Conservation (phyloP, 2,888 invertebrate genomes). For the Drosophila picticornis region DNA sequence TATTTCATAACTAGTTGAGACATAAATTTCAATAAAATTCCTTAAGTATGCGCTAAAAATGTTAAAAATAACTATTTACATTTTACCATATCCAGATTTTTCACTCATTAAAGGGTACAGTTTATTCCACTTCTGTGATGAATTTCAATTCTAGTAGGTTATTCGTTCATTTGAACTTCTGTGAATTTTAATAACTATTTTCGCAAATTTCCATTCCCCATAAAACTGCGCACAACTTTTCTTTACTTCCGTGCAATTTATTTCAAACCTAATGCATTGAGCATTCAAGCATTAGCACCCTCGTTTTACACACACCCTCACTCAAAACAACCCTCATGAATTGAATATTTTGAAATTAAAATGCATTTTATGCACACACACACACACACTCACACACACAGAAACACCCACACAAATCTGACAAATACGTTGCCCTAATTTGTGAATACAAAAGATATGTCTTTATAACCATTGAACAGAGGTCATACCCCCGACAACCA, state of each 20-base stretch:
- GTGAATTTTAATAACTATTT: constrained; percentile 27
- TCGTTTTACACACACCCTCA: constrained; percentile 10
- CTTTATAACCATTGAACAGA: constrained; percentile 53
- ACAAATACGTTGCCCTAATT: constrained; percentile 49
- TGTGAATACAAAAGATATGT: constrained; percentile 54
- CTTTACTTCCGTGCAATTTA: constrained; percentile 61
- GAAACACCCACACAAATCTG: constrained; percentile 12
- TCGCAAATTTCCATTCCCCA: constrained; percentile 6
- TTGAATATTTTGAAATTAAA: constrained; percentile 56
- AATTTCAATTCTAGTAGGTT: neutral
- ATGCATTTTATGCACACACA: constrained; percentile 70
- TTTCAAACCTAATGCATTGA: constrained; percentile 53
- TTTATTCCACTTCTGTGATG: neutral
- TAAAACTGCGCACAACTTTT: constrained; percentile 25
- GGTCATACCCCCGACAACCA: constrained; percentile 12
- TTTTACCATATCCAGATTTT: neutral
- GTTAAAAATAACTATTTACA: neutral
- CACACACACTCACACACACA: constrained; percentile 27
- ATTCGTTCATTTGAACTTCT: constrained; percentile 12
- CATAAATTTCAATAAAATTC: neutral
- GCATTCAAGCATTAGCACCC: constrained; percentile 62
- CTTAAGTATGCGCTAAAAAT: neutral
- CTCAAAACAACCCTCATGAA: constrained; percentile 33
- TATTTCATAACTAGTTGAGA: too few relatives aligned
- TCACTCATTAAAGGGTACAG: neutral